A percentile compares a stretch with the other conserved stretches of the same genome.
These are phyloP conservation scores for Odontocolon sp. DNA, from an alignment of 2,888 invertebrate species.

Conservation along the genomic window DNA sequence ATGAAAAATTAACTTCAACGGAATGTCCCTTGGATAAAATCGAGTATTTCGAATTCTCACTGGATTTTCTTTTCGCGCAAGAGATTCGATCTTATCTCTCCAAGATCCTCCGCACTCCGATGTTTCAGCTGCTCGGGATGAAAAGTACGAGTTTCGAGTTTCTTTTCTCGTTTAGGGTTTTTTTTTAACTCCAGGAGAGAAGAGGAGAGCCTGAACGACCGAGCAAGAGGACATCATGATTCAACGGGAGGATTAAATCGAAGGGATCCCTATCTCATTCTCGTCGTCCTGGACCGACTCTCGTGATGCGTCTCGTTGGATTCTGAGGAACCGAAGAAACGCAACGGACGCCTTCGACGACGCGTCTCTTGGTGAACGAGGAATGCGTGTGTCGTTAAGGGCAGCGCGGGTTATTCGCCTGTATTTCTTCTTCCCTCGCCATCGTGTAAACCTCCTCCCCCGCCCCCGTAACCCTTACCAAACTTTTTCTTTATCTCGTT, in stretches of 20 bases:
- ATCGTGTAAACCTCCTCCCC: background rate
- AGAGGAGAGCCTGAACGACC: constrained; percentile 46
- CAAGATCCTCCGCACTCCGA: constrained; percentile 33
- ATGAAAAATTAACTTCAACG: constrained; percentile 42
- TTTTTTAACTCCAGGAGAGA: constrained; percentile 33
- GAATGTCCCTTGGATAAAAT: constrained; percentile 49
- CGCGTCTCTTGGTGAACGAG: constrained; percentile 23
- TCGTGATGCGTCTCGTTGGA: too few relatives aligned
- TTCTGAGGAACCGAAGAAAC: constrained; percentile 27
- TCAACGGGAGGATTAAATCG: constrained; percentile 56
- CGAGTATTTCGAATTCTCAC: constrained; percentile 35
- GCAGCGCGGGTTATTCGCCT: constrained; percentile 37
- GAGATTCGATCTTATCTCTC: constrained; percentile 58
- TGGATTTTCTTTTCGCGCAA: constrained; percentile 55
- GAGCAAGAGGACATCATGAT: constrained; percentile 49
- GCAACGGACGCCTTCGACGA: constrained; percentile 39
- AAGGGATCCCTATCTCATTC: constrained; percentile 56
- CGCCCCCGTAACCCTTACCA: background rate
- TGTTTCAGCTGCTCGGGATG: constrained; percentile 49
- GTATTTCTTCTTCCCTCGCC: background rate
- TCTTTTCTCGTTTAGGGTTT: constrained; percentile 42
- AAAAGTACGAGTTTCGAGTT: constrained; percentile 51
- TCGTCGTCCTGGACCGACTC: constrained; percentile 40
- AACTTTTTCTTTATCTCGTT: constrained; percentile 32
- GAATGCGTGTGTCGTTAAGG: constrained; percentile 41